phyloP scores from a whole-genome alignment of 37 sponge, comb jelly and placozoan species.

The Aplysina aerophoba region DNA sequence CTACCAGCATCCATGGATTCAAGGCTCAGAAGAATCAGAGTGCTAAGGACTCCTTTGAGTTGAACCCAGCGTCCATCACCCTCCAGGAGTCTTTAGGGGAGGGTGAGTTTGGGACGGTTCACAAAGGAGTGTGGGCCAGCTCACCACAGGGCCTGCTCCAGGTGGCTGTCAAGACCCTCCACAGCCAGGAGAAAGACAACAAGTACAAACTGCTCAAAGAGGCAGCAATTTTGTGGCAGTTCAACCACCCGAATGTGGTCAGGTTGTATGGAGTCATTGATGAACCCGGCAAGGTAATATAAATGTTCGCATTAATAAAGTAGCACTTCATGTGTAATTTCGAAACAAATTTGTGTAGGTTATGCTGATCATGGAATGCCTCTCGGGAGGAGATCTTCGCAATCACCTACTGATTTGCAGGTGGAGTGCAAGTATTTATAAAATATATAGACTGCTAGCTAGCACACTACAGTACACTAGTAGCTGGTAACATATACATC shows the following conservation, averaged over 20 bases:
- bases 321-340: too few relatives aligned
- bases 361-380: slow-evolving; percentile 8
- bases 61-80: neutral
- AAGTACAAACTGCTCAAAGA: slow-evolving; percentile 6
- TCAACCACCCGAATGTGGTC: neutral
- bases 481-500: too few relatives aligned
- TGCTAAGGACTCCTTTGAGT: neutral
- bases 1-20: too few relatives aligned
- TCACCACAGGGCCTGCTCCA: neutral
- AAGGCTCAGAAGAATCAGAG: too few relatives aligned
- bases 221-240: slow-evolving; percentile 9
- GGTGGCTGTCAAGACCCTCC: neutral
- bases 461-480: too few relatives aligned
- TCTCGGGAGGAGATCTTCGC: neutral
- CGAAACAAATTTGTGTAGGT: neutral
- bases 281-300: too few relatives aligned
- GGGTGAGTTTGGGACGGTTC: slow-evolving; percentile 5
- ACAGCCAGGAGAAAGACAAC: neutral
- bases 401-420: neutral
- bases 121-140: neutral
- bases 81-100: neutral
- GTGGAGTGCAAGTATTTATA: neutral
- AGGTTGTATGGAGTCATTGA: slow-evolving; percentile 4
- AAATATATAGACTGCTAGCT: too few relatives aligned
- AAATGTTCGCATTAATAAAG: too few relatives aligned